phyloP scores from a whole-genome alignment of 2,113 vertebrate species.

The Sander vitreus region DNA sequence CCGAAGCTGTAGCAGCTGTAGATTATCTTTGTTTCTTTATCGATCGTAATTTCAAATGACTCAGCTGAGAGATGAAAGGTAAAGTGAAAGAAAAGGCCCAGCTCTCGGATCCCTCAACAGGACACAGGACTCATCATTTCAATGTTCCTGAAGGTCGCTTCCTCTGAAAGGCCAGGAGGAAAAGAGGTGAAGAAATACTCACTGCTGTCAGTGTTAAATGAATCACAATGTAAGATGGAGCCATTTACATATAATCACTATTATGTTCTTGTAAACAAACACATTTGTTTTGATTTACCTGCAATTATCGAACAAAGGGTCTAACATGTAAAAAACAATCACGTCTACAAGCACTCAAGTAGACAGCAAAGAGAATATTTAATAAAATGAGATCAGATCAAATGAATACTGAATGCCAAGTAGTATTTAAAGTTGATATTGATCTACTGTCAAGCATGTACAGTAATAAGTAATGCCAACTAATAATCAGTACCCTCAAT shows the following conservation, averaged over 20 bases:
- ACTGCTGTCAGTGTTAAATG: slow-evolving; percentile 15
- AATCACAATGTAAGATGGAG: slow-evolving; percentile 11
- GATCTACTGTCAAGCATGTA: not conserved
- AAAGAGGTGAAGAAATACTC: slow-evolving; percentile 41
- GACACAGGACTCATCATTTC: slow-evolving; percentile 53
- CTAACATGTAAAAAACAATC: not conserved
- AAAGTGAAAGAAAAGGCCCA: slow-evolving; percentile 51
- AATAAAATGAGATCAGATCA: not conserved
- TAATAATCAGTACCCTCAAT: not conserved
- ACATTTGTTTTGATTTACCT: slow-evolving; percentile 14
- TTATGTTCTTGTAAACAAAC: slow-evolving; percentile 23
- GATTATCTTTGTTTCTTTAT: slow-evolving; percentile 58
- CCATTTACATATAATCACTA: not conserved
- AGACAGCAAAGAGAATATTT: not conserved
- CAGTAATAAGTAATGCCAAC: not conserved
- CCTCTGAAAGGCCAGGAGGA: slow-evolving; percentile 38
- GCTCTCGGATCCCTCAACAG: slow-evolving; percentile 47
- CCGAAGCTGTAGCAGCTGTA: slow-evolving; percentile 27
- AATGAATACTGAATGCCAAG: not conserved
- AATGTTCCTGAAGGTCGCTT: slow-evolving; percentile 62
- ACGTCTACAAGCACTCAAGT: not conserved
- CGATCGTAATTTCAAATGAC: slow-evolving; percentile 47
- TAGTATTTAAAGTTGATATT: not conserved
- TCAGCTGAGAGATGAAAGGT: slow-evolving; percentile 46
- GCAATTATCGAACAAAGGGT: not conserved